Evolutionary conservation across 2,888 invertebrate species (phyloP).

Genomic region (Athrips mouffetella): DNA sequence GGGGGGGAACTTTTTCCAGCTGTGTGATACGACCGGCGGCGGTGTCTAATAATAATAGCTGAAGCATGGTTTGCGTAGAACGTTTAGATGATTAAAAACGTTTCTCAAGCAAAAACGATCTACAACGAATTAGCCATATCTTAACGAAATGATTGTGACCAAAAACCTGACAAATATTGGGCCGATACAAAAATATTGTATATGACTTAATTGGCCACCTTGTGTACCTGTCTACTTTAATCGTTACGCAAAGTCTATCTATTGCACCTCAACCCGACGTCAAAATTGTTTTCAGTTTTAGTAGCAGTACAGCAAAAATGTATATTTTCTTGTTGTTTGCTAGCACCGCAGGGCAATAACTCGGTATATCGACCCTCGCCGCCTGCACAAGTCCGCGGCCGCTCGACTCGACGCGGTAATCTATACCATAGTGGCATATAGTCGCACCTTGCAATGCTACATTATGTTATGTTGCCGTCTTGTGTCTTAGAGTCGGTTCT

Average conservation of each 20-base stretch:
- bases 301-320: conserved; percentile 1
- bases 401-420: conserved; percentile 70
- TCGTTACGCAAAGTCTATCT: background rate
- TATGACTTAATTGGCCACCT: too few species aligned
- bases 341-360: conserved; percentile 74
- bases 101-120: too few species aligned
- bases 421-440: conserved; percentile 36
- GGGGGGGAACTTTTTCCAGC: too few species aligned
- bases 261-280: background rate
- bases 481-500: conserved; percentile 22
- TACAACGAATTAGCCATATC: too few species aligned
- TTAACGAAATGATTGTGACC: too few species aligned
- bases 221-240: too few species aligned
- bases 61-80: too few species aligned
- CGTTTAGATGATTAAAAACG: too few species aligned
- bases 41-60: too few species aligned
- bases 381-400: conserved; percentile 66
- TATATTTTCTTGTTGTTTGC: conserved; percentile 43
- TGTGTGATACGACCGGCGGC: too few species aligned
- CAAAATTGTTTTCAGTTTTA: conserved; percentile 3
- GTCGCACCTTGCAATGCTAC: conserved; percentile 49
- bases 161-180: too few species aligned
- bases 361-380: conserved; percentile 71
- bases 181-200: too few species aligned
- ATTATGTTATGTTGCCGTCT: conserved; percentile 42